These are phyloP conservation scores for Ardeotis arabs DNA, from an alignment of 2,113 vertebrate genomes.

Conservation along the genomic window DNA sequence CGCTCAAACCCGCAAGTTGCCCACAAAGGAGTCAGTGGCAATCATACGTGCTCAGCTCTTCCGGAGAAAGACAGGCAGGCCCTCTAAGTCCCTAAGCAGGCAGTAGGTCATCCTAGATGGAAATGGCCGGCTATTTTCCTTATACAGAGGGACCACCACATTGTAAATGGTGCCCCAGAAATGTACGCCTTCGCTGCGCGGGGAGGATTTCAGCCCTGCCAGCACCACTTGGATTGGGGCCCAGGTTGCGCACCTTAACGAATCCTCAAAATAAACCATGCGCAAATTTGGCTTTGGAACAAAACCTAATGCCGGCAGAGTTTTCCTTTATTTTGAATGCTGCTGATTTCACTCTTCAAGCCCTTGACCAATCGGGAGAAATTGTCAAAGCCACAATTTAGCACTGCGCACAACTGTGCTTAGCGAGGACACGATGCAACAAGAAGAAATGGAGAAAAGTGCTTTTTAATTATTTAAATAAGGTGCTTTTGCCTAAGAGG, in stretches of 20 bases:
- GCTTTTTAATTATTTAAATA: not conserved
- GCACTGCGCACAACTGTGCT: not conserved
- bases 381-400: not conserved
- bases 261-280: not conserved
- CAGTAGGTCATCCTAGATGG: not conserved
- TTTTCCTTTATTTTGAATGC: not conserved
- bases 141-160: not conserved
- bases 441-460: not conserved
- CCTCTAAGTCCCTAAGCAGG: not conserved
- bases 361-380: not conserved
- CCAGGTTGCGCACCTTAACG: not conserved
- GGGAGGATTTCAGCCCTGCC: not conserved
- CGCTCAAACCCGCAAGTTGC: not conserved
- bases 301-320: not conserved
- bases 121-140: not conserved
- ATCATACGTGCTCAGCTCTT: not conserved
- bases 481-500: not conserved
- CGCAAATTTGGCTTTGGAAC: not conserved
- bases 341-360: conserved; percentile 5
- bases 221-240: not conserved
- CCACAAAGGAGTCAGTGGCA: not conserved
- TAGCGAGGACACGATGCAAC: accelerated
- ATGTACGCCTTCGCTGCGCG: accelerated
- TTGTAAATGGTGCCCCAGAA: not conserved
- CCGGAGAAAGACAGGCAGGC: not conserved